Evolutionary conservation across 2,797 vertebrate genomes (phyloP).

Genomic region (Pitangus sulphuratus): DNA sequence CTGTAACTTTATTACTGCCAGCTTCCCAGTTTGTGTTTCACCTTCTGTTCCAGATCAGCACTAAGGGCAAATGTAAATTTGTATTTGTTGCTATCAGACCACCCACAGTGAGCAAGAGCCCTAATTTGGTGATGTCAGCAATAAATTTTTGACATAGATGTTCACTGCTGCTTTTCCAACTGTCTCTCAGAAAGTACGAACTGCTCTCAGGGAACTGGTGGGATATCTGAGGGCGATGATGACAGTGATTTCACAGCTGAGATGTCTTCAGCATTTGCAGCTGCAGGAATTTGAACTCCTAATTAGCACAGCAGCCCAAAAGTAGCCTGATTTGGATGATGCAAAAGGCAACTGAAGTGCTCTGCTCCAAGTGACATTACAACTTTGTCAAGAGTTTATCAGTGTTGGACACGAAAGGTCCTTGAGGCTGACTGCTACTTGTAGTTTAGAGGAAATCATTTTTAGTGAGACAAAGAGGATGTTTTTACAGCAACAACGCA

Average conservation of each 20-base stretch:
- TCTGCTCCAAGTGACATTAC: background rate
- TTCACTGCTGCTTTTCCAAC: background rate
- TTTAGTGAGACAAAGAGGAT: background rate
- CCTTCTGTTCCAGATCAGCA: background rate
- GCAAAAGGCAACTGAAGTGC: background rate
- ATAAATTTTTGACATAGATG: background rate
- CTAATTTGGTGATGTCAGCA: accelerated
- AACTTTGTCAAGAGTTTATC: background rate
- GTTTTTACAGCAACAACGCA: background rate
- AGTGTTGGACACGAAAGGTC: background rate
- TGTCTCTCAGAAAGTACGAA: background rate
- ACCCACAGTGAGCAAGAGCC: background rate
- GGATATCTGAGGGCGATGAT: background rate
- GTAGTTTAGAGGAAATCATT: background rate
- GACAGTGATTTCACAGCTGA: background rate
- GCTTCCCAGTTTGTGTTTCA: background rate
- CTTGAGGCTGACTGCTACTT: background rate
- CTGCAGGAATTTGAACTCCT: background rate
- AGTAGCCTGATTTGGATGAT: background rate
- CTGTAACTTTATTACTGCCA: background rate
- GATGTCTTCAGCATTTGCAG: background rate
- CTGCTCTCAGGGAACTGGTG: background rate
- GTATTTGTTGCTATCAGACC: background rate
- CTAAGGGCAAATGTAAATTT: background rate
- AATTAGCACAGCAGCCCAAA: background rate